Percentiles rank a stretch among this genome's conserved stretches.
phyloP scores from a whole-genome alignment of 2,888 invertebrate genomes.

The Pycnomerus fuliginosus region DNA sequence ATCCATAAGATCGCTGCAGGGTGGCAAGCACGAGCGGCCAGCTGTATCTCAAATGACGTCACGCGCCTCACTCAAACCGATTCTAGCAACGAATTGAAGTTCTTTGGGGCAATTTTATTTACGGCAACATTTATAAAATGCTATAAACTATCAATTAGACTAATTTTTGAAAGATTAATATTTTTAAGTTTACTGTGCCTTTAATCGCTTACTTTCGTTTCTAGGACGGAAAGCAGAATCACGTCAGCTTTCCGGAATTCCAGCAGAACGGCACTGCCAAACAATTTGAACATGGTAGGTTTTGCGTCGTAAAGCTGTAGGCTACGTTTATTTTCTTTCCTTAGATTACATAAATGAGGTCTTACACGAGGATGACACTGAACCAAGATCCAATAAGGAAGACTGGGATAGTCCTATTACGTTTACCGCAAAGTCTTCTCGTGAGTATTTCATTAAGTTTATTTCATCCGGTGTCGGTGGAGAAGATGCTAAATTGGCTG shows the following conservation, averaged over 20 bases:
- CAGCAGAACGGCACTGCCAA: conserved; percentile 87
- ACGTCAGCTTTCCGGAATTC: conserved; percentile 87
- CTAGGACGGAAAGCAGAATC: conserved; percentile 82
- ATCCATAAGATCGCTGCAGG: too few relatives aligned
- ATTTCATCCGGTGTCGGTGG: conserved; percentile 9
- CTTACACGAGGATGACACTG: conserved; percentile 64
- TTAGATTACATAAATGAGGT: conserved; percentile 85
- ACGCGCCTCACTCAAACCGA: too few relatives aligned
- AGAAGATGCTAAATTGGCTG: conserved; percentile 22
- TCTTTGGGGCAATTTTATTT: too few relatives aligned
- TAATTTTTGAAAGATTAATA: too few relatives aligned
- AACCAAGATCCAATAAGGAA: conserved; percentile 60
- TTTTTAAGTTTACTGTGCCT: too few relatives aligned
- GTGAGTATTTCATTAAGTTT: conserved; percentile 60
- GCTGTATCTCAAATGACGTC: too few relatives aligned
- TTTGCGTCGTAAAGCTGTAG: conserved; percentile 1
- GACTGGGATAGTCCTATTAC: conserved; percentile 88
- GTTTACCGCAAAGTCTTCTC: conserved; percentile 85
- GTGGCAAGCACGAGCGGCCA: too few relatives aligned
- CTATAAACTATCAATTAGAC: too few relatives aligned
- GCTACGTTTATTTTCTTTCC: conserved; percentile 23
- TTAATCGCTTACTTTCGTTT: conserved; percentile 14
- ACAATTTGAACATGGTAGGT: conserved; percentile 81
- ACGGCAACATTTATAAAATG: too few relatives aligned
- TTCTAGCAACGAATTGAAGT: too few relatives aligned